These are phyloP conservation scores for Lasioglossum pauxillum DNA, from an alignment of 2,888 invertebrate genomes.

Conservation along the genomic window DNA sequence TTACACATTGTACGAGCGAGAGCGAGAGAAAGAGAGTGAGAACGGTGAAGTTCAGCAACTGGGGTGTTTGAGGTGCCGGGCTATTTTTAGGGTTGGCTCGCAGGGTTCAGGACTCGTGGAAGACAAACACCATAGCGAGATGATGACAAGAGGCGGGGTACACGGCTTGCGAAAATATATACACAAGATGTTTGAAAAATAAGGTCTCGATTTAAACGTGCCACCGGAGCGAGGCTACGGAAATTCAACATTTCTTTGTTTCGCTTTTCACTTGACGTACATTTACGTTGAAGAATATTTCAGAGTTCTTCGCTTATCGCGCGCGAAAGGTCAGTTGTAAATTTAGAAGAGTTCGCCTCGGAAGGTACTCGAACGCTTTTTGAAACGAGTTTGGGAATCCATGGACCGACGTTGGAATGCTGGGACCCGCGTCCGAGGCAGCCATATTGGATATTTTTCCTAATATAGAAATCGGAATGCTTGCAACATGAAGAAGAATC, in stretches of 20 bases:
- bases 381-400: conserved; percentile 4
- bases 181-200: neutral
- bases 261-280: neutral
- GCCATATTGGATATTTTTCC: neutral
- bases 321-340: neutral
- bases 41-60: conserved; percentile 37
- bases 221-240: neutral
- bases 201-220: neutral
- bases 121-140: conserved; percentile 46
- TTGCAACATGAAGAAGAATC: neutral
- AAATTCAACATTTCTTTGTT: neutral
- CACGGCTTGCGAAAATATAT: neutral
- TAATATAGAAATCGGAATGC: conserved; percentile 9
- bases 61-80: conserved; percentile 47
- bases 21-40: neutral
- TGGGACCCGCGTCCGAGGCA: neutral
- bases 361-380: neutral
- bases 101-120: conserved; percentile 22
- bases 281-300: neutral
- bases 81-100: conserved; percentile 32
- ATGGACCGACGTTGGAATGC: neutral
- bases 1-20: conserved; percentile 9
- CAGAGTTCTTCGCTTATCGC: neutral
- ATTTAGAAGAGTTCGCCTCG: neutral
- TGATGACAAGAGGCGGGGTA: conserved; percentile 1